Conservation (phyloP, 2,797 vertebrate species). For the Prunella strophiata region DNA sequence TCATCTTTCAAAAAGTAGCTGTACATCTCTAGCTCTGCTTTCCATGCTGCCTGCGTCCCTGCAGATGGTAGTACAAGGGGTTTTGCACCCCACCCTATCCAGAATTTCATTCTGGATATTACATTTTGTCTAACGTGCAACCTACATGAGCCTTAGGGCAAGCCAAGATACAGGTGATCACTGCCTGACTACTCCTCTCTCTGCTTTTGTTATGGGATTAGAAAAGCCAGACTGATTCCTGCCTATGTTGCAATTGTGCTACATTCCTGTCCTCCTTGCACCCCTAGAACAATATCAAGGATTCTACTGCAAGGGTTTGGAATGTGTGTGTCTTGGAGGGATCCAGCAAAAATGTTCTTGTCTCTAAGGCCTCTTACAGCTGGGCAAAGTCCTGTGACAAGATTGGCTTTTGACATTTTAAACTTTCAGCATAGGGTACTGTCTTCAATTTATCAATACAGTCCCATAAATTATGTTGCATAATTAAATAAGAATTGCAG, state of each 20-base stretch:
- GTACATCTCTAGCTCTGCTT: not conserved
- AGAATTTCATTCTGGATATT: not conserved
- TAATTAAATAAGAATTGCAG: constrained; percentile 2
- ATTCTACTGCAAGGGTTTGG: accelerated
- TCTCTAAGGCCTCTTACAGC: not conserved
- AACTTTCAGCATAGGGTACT: not conserved
- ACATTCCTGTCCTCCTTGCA: not conserved
- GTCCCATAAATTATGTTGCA: not conserved
- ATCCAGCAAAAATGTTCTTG: not conserved
- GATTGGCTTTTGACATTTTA: not conserved
- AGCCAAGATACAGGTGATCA: not conserved
- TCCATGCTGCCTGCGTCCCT: not conserved
- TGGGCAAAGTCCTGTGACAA: not conserved
- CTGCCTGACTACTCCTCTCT: not conserved
- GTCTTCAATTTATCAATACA: not conserved
- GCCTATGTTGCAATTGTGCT: not conserved
- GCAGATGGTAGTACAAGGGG: not conserved
- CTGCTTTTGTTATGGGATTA: not conserved
- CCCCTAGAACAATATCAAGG: not conserved
- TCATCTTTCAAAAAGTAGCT: not conserved
- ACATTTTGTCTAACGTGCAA: accelerated
- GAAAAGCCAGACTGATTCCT: not conserved
- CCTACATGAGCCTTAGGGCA: not conserved
- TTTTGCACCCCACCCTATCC: no score
- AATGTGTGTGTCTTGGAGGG: accelerated